Base-by-base conservation (phyloP, 2,797 vertebrate species). In the Cynodonichthys magdalenae region DNA sequence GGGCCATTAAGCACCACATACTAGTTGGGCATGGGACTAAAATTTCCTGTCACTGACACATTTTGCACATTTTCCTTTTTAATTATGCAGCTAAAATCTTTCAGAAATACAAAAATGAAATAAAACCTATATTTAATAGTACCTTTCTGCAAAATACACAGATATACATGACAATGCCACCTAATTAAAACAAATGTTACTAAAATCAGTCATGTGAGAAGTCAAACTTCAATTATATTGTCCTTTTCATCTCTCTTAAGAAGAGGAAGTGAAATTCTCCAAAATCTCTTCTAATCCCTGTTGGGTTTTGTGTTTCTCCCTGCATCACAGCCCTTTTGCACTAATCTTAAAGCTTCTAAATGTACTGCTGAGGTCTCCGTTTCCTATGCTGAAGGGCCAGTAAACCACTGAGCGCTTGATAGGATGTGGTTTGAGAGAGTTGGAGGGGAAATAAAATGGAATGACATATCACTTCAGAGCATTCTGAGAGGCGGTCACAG, bases 271-370 rank as follows among this genome's bases (percentile, higher is more conserved):
- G 44, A 68, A 79, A 72, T 67, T 70, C 57, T 71, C 24, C n/a
- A 29, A 73, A 84, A 82, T 82, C 66, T 75, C 71, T 42, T 59
- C 41, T 80, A 81, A 84, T 82, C 79, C 71, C 55, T 60, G 68
- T 54, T 56, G 76, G 57, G 69, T 79, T 82, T 79, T 63, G 27
- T 45, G 44, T 71, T 53, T 71, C 61, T 49, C 18, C 50, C 19
- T 63, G 62, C 59, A 7, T 69, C 59, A 54, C 42, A 36, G 54
- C 41, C 58, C 27, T 56, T 73, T 79, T 72, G 71, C 73, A 56
- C 68, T 77, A 67, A 81, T 85, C 79, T 74, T 46, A 74, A 74
- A 71, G 71, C 70, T 63, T 71, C 73, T 61, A 56, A 46, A 56
- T 11, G 42, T 58, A 71, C 56, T 34, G 48, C 73, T 59, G 67